Conservation (phyloP, 2,888 invertebrate species). For the Dermolepida albohirtum region DNA sequence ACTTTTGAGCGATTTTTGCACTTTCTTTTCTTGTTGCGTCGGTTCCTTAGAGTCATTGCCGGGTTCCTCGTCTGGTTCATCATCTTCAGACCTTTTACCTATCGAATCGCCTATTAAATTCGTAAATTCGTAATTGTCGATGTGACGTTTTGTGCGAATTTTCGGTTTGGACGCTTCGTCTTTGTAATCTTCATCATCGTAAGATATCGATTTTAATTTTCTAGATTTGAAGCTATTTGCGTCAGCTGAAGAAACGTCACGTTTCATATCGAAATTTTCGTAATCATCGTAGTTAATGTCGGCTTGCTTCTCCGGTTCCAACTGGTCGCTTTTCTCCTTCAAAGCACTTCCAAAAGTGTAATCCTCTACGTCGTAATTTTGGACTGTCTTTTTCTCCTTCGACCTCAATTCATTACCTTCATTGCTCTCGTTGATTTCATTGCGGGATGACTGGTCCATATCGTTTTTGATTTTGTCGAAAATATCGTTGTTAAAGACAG, state of each 20-base stretch:
- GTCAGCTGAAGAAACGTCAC: slow-evolving; percentile 20
- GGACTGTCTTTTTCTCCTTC: not conserved
- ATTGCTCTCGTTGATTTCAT: slow-evolving; percentile 2
- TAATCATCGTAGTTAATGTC: slow-evolving; percentile 39
- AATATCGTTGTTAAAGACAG: slow-evolving; percentile 16
- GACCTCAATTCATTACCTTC: not conserved
- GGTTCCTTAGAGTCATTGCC: slow-evolving; percentile 42
- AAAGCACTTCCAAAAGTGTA: slow-evolving; percentile 11
- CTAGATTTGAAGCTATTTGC: slow-evolving; percentile 27
- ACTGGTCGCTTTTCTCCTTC: slow-evolving; percentile 24
- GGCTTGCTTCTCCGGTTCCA: slow-evolving; percentile 36
- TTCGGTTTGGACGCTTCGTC: slow-evolving; percentile 1
- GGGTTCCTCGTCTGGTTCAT: slow-evolving; percentile 44
- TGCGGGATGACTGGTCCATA: not conserved
- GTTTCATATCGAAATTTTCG: slow-evolving; percentile 44
- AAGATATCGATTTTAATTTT: slow-evolving; percentile 10
- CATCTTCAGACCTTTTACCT: slow-evolving; percentile 40
- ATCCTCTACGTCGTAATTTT: not conserved
- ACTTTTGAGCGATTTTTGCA: slow-evolving; percentile 30
- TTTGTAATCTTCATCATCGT: slow-evolving; percentile 6
- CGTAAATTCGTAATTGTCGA: slow-evolving; percentile 2
- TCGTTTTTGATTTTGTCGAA: slow-evolving; percentile 27
- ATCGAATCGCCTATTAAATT: slow-evolving; percentile 1
- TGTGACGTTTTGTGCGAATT: slow-evolving; percentile 16
- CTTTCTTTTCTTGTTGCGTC: slow-evolving; percentile 38